A percentile compares a stretch with the other conserved stretches of the same genome.
phyloP scores from a whole-genome alignment of 2,888 invertebrate genomes.

The Eupithecia vulgata region DNA sequence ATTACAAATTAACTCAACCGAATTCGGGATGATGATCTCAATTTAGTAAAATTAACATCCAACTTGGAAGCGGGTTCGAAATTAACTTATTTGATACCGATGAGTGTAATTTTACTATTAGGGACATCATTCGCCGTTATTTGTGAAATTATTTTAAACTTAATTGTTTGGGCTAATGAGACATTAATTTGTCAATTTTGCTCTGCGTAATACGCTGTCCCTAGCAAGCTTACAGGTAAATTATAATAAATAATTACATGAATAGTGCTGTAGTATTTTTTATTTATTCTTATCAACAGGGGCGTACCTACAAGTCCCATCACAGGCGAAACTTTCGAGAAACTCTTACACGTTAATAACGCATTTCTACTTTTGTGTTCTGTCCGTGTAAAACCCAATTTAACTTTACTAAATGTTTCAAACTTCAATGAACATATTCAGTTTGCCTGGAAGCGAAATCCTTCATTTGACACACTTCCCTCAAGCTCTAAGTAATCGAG shows the following conservation, averaged over 20 bases:
- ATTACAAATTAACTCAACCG: constrained; percentile 43
- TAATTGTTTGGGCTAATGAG: neutral
- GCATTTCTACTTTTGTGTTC: neutral
- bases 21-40: constrained; percentile 43
- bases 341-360: neutral
- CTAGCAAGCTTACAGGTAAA: neutral
- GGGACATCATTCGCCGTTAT: neutral
- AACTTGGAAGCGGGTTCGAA: constrained; percentile 39
- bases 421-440: neutral
- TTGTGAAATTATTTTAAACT: neutral
- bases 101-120: constrained; percentile 23
- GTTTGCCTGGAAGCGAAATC: neutral
- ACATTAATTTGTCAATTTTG: neutral
- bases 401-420: neutral
- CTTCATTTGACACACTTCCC: constrained; percentile 1
- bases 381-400: neutral
- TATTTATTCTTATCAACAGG: no score
- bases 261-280: no score
- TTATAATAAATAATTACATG: no score
- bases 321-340: neutral
- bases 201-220: neutral
- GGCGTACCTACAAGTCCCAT: no score
- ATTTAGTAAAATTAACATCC: constrained; percentile 46
- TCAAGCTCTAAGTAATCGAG: constrained; percentile 21
- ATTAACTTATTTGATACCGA: constrained; percentile 38